These are phyloP conservation scores for Urocolius indicus DNA, from an alignment of 2,113 vertebrate genomes.

Conservation along the genomic window DNA sequence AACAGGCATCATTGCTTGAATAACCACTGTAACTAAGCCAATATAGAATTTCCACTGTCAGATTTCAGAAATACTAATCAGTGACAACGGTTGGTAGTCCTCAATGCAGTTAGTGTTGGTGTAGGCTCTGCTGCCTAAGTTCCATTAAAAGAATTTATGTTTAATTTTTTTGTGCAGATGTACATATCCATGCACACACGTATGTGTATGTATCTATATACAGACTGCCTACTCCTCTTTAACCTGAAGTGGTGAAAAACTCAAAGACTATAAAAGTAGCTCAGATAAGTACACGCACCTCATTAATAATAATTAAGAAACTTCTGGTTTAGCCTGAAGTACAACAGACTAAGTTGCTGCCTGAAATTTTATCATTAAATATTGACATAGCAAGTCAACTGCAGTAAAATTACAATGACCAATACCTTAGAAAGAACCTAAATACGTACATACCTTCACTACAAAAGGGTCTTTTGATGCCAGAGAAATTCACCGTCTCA, in stretches of 20 bases:
- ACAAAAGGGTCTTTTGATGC: slow-evolving; percentile 97
- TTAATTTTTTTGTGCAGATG: neutral
- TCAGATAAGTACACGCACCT: neutral
- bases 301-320: neutral
- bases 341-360: neutral
- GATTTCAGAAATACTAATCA: neutral
- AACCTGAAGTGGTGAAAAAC: neutral
- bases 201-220: neutral
- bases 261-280: neutral
- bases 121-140: neutral
- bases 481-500: slow-evolving; percentile 95
- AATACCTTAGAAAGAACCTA: neutral
- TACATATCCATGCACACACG: neutral
- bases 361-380: neutral
- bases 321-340: neutral
- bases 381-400: neutral
- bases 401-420: neutral
- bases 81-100: neutral
- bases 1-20: neutral
- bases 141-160: fast-evolving
- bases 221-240: neutral
- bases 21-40: neutral
- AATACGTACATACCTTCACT: slow-evolving; percentile 89
- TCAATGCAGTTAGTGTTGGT: neutral
- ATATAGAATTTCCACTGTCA: fast-evolving